These are phyloP conservation scores for Laticauda laticaudata DNA, from an alignment of 2,113 vertebrate species.

Conservation along the genomic window DNA sequence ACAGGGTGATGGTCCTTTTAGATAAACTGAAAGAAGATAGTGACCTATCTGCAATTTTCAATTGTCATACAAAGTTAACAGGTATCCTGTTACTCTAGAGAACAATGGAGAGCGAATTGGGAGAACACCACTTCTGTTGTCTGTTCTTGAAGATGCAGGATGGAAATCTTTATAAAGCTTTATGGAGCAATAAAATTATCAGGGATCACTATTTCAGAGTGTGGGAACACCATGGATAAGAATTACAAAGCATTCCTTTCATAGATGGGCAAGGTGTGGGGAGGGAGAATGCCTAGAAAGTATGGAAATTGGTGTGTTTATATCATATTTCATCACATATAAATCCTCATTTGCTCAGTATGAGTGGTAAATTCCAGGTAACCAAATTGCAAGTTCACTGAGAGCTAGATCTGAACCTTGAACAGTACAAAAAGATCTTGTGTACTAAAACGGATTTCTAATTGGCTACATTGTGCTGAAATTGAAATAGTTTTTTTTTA, in stretches of 20 bases:
- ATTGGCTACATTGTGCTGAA: not conserved
- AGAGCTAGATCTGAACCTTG: not conserved
- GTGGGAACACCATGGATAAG: not conserved
- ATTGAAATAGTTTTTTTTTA: not conserved
- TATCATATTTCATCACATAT: not conserved
- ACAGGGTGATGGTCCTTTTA: not conserved
- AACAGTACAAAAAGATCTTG: not conserved
- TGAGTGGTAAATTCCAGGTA: not conserved
- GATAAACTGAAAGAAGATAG: not conserved
- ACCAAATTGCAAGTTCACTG: not conserved
- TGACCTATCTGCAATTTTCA: not conserved
- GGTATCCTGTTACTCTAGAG: not conserved
- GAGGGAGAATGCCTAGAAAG: not conserved
- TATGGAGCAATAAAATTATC: not conserved
- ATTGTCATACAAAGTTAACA: not conserved
- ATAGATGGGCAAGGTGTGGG: not conserved
- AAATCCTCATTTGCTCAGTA: not conserved
- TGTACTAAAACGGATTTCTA: not conserved
- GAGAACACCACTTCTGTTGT: not conserved
- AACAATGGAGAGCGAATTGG: not conserved
- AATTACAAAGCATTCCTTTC: not conserved
- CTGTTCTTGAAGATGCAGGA: not conserved
- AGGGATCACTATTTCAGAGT: not conserved
- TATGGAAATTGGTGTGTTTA: not conserved
- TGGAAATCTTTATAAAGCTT: not conserved